Evolutionary conservation across 2,797 vertebrate genomes (phyloP).

Genomic region (Mastacembelus armatus): DNA sequence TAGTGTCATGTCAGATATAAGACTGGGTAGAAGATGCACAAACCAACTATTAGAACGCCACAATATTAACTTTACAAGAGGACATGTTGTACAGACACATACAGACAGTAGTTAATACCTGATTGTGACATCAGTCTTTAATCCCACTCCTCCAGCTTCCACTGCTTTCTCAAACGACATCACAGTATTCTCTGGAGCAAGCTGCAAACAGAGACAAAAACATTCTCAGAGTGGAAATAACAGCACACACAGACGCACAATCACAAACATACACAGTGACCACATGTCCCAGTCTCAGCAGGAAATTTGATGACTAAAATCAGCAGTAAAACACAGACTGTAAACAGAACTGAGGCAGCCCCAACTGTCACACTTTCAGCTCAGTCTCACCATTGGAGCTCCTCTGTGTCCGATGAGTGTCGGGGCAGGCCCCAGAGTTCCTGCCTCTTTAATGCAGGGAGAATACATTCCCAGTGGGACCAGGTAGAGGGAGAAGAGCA

Average conservation of each 20-base stretch:
- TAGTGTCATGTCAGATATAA: no score
- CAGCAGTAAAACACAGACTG: neutral
- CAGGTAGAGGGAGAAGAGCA: constrained; percentile 89
- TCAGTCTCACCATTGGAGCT: constrained; percentile 88
- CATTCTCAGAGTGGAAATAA: neutral
- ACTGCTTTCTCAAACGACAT: constrained; percentile 93
- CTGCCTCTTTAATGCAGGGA: constrained; percentile 89
- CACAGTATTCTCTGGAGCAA: constrained; percentile 92
- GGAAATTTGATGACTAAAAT: neutral
- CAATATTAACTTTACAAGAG: neutral
- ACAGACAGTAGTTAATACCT: constrained; percentile 82
- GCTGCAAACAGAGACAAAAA: constrained; percentile 66
- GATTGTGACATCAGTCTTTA: constrained; percentile 90
- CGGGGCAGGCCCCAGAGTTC: constrained; percentile 88
- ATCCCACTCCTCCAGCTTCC: constrained; percentile 85
- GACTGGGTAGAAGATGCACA: no score
- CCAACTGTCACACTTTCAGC: accelerated
- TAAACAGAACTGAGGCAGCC: neutral
- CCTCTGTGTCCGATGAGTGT: constrained; percentile 91
- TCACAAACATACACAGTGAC: neutral
- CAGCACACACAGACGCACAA: neutral
- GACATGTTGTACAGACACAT: neutral
- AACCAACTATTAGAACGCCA: no score
- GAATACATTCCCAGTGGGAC: constrained; percentile 93
- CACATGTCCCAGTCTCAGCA: no score